phyloP scores from a whole-genome alignment of 2,113 vertebrate genomes.

The Centropus bengalensis region DNA sequence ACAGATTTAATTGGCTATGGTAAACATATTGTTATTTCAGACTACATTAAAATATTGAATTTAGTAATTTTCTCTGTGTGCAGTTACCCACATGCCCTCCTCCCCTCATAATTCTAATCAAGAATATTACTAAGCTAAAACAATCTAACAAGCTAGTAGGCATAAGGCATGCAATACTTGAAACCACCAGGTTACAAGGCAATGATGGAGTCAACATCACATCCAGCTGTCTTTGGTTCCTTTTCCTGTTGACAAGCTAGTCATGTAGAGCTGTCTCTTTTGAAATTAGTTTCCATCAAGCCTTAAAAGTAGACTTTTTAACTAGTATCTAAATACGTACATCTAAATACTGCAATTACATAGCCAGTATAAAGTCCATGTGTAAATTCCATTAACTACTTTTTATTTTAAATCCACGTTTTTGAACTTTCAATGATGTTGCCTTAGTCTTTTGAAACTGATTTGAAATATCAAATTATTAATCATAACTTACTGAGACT shows the following conservation, averaged over 20 bases:
- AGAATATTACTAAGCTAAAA: background rate
- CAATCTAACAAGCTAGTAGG: background rate
- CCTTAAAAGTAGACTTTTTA: background rate
- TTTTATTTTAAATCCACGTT: background rate
- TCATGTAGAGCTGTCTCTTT: background rate
- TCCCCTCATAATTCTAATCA: background rate
- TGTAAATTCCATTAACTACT: background rate
- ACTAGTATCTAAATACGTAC: background rate
- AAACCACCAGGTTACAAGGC: background rate
- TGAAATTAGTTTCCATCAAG: background rate
- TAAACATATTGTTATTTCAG: background rate
- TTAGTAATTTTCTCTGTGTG: background rate
- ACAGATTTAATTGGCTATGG: background rate
- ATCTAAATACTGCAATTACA: background rate
- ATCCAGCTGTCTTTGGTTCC: background rate
- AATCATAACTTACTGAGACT: background rate
- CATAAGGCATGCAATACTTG: background rate
- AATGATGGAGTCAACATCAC: background rate
- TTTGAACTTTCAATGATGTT: background rate
- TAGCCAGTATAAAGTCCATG: background rate
- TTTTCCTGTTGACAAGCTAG: background rate
- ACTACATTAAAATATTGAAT: background rate
- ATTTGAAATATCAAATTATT: background rate
- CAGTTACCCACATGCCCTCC: background rate
- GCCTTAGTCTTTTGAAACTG: background rate